Base-by-base conservation (phyloP, 2,888 invertebrate species). In the Orchesellides sinensis region DNA sequence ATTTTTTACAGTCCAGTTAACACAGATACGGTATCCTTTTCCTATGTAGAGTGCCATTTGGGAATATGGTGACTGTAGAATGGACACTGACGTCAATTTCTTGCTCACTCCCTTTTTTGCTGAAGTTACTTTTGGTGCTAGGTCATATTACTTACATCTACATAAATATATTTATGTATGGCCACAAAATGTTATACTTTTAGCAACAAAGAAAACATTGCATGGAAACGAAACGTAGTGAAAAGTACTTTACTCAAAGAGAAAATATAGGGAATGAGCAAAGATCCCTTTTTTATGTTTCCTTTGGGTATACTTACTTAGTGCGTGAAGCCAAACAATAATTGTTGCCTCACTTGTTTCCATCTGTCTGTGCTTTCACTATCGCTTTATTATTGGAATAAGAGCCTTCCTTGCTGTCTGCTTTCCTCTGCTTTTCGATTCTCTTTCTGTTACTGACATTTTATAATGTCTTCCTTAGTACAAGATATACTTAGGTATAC, bases 311-410 rank as follows among this genome's bases (percentile, higher is more conserved):
- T 84, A 86, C 86, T 87, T 86, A 86, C 84, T 86, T 85, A 85
- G 84, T 86, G 85, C 86, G 86, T 86, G 83, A 85, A 87, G 86
- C 86, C 86, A 86, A 88, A 87, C 87, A 88, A 88, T 88, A 87
- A 88, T 88, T 88, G 87, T 85, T 85, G 83, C 83, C 84, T 84
- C 74, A 73, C 84, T 83, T 74, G 75, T 83, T 85, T 83, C 84
- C 83, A 85, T 84, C 83, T 81, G 83, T 83, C 82, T 79, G 82
- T 84, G 82, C 59, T 81, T n/a, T 65, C 78, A 45, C 77, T 49
- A 70, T 77, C 63, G 65, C 78, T 85, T 85, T 86, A 83, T 84
- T 84, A 83, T 83, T 82, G 70, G 69, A 61, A 56, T 63, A 79
- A 72, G 72, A 68, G 59, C n/a, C 10, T 59, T 59, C 40, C 27